These are phyloP conservation scores for Falcaria lacertinaria DNA, from an alignment of 2,888 invertebrate species.

Conservation along the genomic window DNA sequence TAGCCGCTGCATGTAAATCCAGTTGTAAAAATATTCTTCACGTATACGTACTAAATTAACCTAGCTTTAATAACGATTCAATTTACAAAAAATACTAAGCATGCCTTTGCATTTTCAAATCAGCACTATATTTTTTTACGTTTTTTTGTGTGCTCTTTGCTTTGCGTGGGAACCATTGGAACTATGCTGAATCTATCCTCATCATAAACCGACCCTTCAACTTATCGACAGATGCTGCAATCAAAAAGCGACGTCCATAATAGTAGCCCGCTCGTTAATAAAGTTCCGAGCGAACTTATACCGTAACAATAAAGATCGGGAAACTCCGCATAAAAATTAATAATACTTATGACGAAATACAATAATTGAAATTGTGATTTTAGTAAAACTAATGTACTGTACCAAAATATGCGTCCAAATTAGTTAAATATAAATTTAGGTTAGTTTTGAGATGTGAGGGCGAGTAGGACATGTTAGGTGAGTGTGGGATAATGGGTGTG, in stretches of 20 bases:
- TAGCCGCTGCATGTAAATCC: too few species aligned
- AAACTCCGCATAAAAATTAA: slow-evolving; percentile 19
- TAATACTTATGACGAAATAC: slow-evolving; percentile 64
- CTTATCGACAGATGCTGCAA: slow-evolving; percentile 5
- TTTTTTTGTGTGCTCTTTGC: neutral
- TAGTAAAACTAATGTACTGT: slow-evolving; percentile 49
- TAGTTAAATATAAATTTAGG: slow-evolving; percentile 48
- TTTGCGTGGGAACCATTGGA: neutral
- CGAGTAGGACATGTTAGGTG: slow-evolving; percentile 23
- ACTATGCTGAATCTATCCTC: neutral
- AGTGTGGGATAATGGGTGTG: slow-evolving; percentile 22
- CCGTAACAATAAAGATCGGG: slow-evolving; percentile 26
- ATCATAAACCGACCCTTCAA: neutral
- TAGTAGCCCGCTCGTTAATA: slow-evolving; percentile 3
- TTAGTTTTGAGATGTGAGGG: slow-evolving; percentile 12
- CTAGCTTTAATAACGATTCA: too few species aligned
- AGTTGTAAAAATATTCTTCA: too few species aligned
- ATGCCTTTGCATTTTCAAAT: too few species aligned
- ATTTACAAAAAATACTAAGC: too few species aligned
- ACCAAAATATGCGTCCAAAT: slow-evolving; percentile 72
- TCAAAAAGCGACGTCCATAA: slow-evolving; percentile 1
- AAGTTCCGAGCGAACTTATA: slow-evolving; percentile 15
- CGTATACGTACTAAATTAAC: too few species aligned
- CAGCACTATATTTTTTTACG: too few species aligned
- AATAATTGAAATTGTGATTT: slow-evolving; percentile 71